phyloP scores from a whole-genome alignment of 2,113 vertebrate genomes.

The Pachycephala philippinensis region DNA sequence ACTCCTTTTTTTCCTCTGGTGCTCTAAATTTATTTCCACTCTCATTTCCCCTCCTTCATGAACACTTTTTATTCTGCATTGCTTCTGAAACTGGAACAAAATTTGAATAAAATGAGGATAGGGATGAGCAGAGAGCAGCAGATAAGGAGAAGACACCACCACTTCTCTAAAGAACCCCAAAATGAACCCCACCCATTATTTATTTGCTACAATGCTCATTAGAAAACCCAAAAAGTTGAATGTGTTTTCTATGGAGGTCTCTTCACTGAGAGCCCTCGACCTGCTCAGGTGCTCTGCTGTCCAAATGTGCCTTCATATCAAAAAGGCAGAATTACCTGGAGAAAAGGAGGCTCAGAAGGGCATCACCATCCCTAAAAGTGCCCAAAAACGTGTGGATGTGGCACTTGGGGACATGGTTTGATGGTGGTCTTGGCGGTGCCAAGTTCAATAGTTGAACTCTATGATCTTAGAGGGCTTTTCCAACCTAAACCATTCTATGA shows the following conservation, averaged over 20 bases:
- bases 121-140: neutral
- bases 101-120: neutral
- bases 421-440: neutral
- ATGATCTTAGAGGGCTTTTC: neutral
- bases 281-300: neutral
- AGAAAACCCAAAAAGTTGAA: neutral
- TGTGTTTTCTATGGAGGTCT: neutral
- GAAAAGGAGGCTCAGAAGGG: neutral
- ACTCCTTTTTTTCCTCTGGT: neutral
- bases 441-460: neutral
- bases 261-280: rapidly evolving
- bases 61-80: neutral
- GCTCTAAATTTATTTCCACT: neutral
- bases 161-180: neutral
- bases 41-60: neutral
- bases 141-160: neutral
- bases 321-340: neutral
- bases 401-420: neutral
- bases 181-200: neutral
- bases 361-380: neutral
- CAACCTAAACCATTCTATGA: neutral
- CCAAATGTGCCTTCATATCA: neutral
- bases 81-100: neutral
- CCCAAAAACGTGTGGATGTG: neutral
- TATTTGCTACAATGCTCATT: neutral